These are phyloP conservation scores for Lamprotornis superbus DNA, from an alignment of 2,113 vertebrate species.

Conservation along the genomic window DNA sequence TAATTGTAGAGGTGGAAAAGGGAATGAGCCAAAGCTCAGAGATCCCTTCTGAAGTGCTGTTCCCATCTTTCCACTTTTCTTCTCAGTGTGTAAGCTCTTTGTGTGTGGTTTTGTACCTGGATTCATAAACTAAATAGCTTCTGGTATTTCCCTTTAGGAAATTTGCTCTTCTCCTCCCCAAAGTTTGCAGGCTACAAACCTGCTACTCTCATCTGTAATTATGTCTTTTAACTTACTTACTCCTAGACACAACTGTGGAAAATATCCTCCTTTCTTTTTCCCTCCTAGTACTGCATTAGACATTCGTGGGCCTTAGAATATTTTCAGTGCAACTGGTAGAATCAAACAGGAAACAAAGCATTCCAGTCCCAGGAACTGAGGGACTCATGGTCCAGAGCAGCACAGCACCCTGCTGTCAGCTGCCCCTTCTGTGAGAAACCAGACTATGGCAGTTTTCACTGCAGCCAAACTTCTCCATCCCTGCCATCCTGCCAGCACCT, in stretches of 20 bases:
- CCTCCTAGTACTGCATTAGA: too few relatives aligned
- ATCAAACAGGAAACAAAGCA: neutral
- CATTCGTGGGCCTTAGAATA: neutral
- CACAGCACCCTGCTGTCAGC: neutral
- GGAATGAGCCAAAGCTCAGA: neutral
- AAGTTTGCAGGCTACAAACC: neutral
- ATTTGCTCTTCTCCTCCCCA: neutral
- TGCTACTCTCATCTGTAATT: neutral
- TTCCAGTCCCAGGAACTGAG: neutral
- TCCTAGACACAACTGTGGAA: neutral
- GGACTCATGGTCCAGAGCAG: neutral
- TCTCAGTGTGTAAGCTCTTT: neutral
- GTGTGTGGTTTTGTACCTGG: neutral
- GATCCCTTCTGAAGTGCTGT: neutral
- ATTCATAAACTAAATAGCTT: neutral
- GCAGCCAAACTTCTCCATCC: neutral
- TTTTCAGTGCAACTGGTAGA: neutral
- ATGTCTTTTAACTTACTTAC: neutral
- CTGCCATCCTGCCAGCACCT: neutral
- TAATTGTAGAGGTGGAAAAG: neutral
- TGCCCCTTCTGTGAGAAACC: accelerated
- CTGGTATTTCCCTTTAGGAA: neutral
- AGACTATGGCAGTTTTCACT: neutral
- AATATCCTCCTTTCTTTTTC: accelerated
- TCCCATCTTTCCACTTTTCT: neutral